Evolutionary conservation across 2,888 invertebrate genomes (phyloP).

Genomic region (Eledona agricola): DNA sequence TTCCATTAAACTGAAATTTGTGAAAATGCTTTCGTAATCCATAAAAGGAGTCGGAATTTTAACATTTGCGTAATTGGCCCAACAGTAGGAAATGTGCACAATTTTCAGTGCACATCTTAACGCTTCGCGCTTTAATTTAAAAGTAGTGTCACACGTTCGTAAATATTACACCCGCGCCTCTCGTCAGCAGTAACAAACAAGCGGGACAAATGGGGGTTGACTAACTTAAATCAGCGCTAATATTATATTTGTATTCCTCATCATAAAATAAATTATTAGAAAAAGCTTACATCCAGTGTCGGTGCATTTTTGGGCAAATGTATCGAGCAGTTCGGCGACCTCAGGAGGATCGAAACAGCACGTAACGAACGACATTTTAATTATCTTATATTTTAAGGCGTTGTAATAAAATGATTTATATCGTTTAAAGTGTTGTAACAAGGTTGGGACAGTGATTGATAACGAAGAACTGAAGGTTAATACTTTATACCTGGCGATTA

Average conservation of each 20-base stretch:
- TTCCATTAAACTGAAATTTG: no score
- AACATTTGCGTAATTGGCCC: no score
- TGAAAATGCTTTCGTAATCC: no score
- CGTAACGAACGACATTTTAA: slow-evolving; percentile 75
- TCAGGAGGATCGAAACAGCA: slow-evolving; percentile 83
- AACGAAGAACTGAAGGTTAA: slow-evolving; percentile 16
- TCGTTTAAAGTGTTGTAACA: no score
- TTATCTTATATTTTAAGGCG: slow-evolving; percentile 6
- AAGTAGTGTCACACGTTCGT: no score
- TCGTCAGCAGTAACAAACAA: background rate
- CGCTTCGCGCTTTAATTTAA: no score
- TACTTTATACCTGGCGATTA: slow-evolving; percentile 12
- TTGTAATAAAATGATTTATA: no score
- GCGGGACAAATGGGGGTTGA: background rate
- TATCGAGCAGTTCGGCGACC: slow-evolving; percentile 77
- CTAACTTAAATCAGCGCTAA: slow-evolving; percentile 2
- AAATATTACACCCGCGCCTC: slow-evolving; percentile 1
- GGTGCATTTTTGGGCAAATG: slow-evolving; percentile 80
- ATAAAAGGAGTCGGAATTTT: no score
- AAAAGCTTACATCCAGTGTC: slow-evolving; percentile 79
- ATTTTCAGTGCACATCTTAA: no score
- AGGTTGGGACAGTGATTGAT: no score
- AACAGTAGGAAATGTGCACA: no score
- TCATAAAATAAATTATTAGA: slow-evolving; percentile 4
- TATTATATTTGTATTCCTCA: slow-evolving; percentile 1